These are phyloP conservation scores for Melanocharis versteri DNA, from an alignment of 2,113 vertebrate genomes.

Conservation along the genomic window DNA sequence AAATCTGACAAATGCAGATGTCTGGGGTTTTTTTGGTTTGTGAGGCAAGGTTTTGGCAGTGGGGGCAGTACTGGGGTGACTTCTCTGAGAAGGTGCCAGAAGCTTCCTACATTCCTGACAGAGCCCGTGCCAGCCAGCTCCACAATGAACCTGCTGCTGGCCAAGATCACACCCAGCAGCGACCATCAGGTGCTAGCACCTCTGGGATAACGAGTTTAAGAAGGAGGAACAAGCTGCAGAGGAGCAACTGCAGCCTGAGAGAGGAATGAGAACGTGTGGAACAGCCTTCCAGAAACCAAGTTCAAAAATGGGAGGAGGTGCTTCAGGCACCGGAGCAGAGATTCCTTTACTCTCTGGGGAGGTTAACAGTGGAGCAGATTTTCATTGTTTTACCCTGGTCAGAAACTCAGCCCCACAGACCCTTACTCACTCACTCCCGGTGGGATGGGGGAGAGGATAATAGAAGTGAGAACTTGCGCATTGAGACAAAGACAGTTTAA, in stretches of 20 bases:
- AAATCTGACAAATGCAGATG: background rate
- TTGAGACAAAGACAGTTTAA: background rate
- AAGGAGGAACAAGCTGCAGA: no score
- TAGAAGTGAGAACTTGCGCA: background rate
- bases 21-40: background rate
- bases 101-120: fast-evolving
- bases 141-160: fast-evolving
- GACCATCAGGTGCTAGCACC: fast-evolving
- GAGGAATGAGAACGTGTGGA: background rate
- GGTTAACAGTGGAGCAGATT: background rate
- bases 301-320: background rate
- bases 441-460: background rate
- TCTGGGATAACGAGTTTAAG: background rate
- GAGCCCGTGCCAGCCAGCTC: background rate
- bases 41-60: fast-evolving
- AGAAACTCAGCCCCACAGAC: background rate
- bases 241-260: background rate
- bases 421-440: background rate
- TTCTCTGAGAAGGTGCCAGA: background rate
- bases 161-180: fast-evolving
- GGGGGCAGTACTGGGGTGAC: fast-evolving
- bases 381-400: background rate
- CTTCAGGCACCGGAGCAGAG: fast-evolving
- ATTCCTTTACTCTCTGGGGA: background rate
- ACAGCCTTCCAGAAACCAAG: background rate